Evolutionary conservation across 2,888 invertebrate species (phyloP), one percentile per base, ranked within the genome.

Genomic region (Drosophila atripex): DNA sequence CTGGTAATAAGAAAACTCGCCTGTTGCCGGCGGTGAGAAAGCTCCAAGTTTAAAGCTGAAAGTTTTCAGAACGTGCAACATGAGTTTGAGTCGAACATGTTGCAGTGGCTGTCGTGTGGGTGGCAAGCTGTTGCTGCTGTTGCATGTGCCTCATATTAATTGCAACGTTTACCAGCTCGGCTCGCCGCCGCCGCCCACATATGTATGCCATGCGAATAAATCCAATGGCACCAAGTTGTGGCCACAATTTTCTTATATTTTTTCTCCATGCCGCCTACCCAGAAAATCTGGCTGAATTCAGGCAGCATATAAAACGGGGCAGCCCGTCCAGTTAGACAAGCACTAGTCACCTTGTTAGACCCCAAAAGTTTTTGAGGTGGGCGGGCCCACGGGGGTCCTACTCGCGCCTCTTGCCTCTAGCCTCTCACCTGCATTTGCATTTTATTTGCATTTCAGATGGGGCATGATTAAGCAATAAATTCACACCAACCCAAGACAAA

Each of bases 401-500:
- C 14, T 6, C 39, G 71, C 28, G 28, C 28, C 9, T 9, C 75
- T 14, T 75, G 75, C 64, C 75, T 65, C 59, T 77, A 30, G 16
- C 46, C 7, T 45, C 21, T 21, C 18, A 12, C 18, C 21, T 18
- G 35, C 21, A 46, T 57, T 57, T 57, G 39, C 55, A 25, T 50
- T 50, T 63, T 51, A 51, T 64, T 80, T 83, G 60, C 80, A 74
- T 80, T 61, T 63, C 71, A 60, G 66, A 53, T 47, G 60, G 68
- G 73, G 70, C 70, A 80, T 80, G 80, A 80, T 80, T 84, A 80
- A 80, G 80, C 80, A 80, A 80, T 80, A 80, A 80, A 84, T 80
- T 84, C 75, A 71, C 84, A 80, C 84, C 39, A 28, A 60, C 39
- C 59, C 59, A 60, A 59, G 53, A 50, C 41, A 46, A 52, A 56